Percentiles rank a stretch among this genome's conserved stretches.
phyloP scores from a whole-genome alignment of 2,113 vertebrate genomes.

The Haemorhous mexicanus region DNA sequence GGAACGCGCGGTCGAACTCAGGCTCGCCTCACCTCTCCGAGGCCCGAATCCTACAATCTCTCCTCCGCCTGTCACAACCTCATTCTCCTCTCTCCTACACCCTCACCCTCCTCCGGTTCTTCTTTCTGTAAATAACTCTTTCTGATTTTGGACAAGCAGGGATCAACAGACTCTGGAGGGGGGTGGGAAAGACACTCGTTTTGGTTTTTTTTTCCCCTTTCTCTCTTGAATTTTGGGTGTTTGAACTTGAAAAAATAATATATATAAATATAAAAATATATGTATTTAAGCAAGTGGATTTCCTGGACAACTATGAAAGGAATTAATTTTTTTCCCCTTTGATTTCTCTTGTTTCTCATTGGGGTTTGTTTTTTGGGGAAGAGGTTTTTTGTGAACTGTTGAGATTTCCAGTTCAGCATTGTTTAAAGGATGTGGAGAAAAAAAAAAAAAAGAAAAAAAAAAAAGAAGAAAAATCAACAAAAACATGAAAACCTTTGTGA shows the following conservation, averaged over 20 bases:
- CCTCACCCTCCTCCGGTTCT: slow-evolving; percentile 60
- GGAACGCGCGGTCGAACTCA: slow-evolving; percentile 59
- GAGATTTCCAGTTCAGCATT: slow-evolving; percentile 75
- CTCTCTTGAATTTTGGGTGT: slow-evolving; percentile 78
- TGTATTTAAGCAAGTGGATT: slow-evolving; percentile 74
- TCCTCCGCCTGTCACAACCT: slow-evolving; percentile 17
- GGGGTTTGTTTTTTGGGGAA: slow-evolving; percentile 70
- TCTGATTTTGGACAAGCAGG: slow-evolving; percentile 79
- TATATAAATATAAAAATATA: slow-evolving; percentile 70
- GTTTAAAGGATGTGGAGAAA: slow-evolving; percentile 64
- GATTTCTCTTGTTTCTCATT: slow-evolving; percentile 76
- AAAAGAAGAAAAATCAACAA: slow-evolving; percentile 62
- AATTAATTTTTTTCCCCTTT: slow-evolving; percentile 64
- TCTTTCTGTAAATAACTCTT: slow-evolving; percentile 79
- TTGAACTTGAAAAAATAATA: slow-evolving; percentile 69
- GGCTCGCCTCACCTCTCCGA: slow-evolving; percentile 68
- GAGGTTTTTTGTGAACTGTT: slow-evolving; percentile 74
- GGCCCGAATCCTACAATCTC: slow-evolving; percentile 49
- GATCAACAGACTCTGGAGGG: slow-evolving; percentile 75
- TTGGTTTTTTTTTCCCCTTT: slow-evolving; percentile 65
- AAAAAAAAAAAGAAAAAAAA: not conserved
- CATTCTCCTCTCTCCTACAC: slow-evolving; percentile 51
- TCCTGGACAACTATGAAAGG: slow-evolving; percentile 64
- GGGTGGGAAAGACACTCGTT: slow-evolving; percentile 64
- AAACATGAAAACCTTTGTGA: slow-evolving; percentile 77